Conservation (phyloP, 2,113 vertebrate genomes). For the Paradoxurus hermaphroditus region DNA sequence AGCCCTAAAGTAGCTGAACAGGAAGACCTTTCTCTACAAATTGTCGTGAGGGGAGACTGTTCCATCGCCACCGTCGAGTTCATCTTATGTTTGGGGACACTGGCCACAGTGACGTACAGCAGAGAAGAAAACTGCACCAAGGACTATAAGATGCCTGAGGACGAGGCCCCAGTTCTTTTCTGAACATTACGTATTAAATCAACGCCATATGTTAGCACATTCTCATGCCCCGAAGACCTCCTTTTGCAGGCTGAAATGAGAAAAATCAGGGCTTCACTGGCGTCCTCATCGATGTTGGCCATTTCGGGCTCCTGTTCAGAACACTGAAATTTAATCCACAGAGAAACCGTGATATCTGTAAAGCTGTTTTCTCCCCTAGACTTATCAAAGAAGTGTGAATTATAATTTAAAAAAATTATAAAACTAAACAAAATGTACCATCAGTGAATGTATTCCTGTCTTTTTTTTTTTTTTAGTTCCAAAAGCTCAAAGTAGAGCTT, state of each 20-base stretch:
- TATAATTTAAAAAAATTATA: slow-evolving; percentile 58
- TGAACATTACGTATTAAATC: slow-evolving; percentile 69
- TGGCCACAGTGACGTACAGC: neutral
- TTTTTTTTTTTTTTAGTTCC: neutral
- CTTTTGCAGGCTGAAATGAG: slow-evolving; percentile 83
- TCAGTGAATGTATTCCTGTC: neutral
- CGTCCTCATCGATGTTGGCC: slow-evolving; percentile 75
- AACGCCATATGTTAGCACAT: slow-evolving; percentile 73
- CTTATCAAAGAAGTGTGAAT: neutral
- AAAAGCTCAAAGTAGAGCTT: slow-evolving; percentile 48
- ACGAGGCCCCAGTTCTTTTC: slow-evolving; percentile 26
- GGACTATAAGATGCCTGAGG: slow-evolving; percentile 47
- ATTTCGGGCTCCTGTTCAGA: slow-evolving; percentile 74
- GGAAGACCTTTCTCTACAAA: neutral
- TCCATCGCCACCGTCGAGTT: neutral
- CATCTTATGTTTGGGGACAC: neutral
- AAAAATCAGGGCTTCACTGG: slow-evolving; percentile 81
- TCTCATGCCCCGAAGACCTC: slow-evolving; percentile 81
- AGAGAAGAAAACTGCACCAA: slow-evolving; percentile 49
- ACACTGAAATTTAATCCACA: slow-evolving; percentile 63
- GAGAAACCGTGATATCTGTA: slow-evolving; percentile 52
- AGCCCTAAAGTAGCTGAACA: slow-evolving; percentile 38
- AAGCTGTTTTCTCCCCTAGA: slow-evolving; percentile 61
- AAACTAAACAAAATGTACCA: slow-evolving; percentile 53
- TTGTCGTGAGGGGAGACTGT: neutral